Evolutionary conservation across 2,113 vertebrate species (phyloP).

Genomic region (Pelusios castaneus): DNA sequence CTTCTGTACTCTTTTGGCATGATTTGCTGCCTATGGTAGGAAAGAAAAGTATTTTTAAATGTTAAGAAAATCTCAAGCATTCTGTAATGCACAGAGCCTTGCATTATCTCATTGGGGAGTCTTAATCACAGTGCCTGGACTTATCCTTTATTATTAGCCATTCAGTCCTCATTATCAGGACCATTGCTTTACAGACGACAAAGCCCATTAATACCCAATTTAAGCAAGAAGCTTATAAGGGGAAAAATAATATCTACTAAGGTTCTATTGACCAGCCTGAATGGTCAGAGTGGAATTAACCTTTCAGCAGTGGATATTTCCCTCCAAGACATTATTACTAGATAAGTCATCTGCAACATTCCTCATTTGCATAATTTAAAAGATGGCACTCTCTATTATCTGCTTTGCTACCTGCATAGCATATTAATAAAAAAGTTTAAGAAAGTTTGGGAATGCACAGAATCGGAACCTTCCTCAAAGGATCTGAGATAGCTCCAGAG

Average conservation of each 20-base stretch:
- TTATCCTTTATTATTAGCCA: slow-evolving; percentile 42
- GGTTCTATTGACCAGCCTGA: slow-evolving; percentile 14
- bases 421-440: not conserved
- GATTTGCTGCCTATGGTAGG: not conserved
- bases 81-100: slow-evolving; percentile 52
- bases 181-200: slow-evolving; percentile 25
- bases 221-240: slow-evolving; percentile 20
- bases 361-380: slow-evolving; percentile 30
- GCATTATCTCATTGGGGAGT: slow-evolving; percentile 25
- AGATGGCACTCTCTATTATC: not conserved
- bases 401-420: not conserved
- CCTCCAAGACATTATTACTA: not conserved
- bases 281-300: slow-evolving; percentile 24
- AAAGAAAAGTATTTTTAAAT: slow-evolving; percentile 62
- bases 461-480: not conserved
- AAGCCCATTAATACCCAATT: slow-evolving; percentile 31
- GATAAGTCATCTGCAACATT: not conserved
- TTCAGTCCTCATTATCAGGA: slow-evolving; percentile 35
- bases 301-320: not conserved
- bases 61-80: slow-evolving; percentile 39
- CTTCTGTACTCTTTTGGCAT: not conserved
- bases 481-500: not conserved
- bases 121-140: not conserved
- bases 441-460: slow-evolving; percentile 1
- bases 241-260: slow-evolving; percentile 11